Conservation (phyloP, 2,888 invertebrate genomes). For the Harpalus rubripes region DNA sequence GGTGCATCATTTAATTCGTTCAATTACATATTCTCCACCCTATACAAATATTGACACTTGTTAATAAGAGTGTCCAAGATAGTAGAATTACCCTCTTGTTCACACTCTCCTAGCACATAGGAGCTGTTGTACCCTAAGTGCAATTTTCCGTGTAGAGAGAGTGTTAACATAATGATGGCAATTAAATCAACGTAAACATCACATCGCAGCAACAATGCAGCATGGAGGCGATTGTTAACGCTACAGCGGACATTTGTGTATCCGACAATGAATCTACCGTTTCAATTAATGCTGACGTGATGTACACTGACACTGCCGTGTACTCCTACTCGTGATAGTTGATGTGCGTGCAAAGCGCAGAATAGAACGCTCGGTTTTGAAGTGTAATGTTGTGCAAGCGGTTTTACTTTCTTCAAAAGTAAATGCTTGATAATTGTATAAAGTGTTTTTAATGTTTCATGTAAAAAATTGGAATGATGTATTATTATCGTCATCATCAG, state of each 20-base stretch:
- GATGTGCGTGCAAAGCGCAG: neutral
- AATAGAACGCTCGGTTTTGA: neutral
- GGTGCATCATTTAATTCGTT: too few relatives aligned
- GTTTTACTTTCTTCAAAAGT: too few relatives aligned
- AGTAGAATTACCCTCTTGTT: too few relatives aligned
- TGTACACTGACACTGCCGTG: too few relatives aligned
- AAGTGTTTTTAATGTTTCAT: too few relatives aligned
- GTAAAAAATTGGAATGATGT: too few relatives aligned
- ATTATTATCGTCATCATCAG: too few relatives aligned
- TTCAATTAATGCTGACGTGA: neutral
- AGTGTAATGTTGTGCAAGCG: too few relatives aligned
- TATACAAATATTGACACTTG: too few relatives aligned
- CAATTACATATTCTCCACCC: too few relatives aligned
- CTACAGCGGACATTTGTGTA: neutral
- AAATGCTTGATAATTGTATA: too few relatives aligned
- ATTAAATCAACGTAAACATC: constrained; percentile 52
- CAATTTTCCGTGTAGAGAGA: constrained; percentile 26
- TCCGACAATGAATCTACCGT: neutral
- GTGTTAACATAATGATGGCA: constrained; percentile 31
- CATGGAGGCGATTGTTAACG: neutral
- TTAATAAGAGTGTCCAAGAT: too few relatives aligned
- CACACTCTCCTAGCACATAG: neutral
- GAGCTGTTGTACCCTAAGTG: constrained; percentile 25
- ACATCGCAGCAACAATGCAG: neutral
- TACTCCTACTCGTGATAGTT: neutral